Evolutionary conservation across 37 sponge, comb jelly and placozoan genomes (phyloP).

Genomic region (Crambe crambe): DNA sequence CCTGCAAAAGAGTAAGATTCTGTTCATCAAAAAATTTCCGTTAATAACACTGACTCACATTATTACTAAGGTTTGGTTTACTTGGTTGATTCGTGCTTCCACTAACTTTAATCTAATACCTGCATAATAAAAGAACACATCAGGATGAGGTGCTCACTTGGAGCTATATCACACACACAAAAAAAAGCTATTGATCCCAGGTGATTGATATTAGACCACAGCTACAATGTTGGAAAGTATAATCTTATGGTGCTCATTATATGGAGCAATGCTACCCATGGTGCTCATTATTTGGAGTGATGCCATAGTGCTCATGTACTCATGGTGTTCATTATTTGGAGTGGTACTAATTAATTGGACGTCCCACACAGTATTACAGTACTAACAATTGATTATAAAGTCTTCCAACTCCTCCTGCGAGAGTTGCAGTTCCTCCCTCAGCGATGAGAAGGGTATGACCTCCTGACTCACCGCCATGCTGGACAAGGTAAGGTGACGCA

Average conservation of each 20-base stretch:
- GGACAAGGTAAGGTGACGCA: constrained; percentile 64
- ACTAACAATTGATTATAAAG: constrained; percentile 56
- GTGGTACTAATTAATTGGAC: no score
- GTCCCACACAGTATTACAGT: neutral
- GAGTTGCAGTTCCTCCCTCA: constrained; percentile 44
- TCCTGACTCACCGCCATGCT: constrained; percentile 43
- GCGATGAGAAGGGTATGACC: constrained; percentile 38
- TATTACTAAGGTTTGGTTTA: constrained; percentile 43
- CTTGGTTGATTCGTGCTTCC: constrained; percentile 71
- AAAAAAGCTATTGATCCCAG: neutral
- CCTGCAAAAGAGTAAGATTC: constrained; percentile 13
- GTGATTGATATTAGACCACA: neutral
- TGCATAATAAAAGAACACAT: neutral
- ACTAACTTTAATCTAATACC: constrained; percentile 65
- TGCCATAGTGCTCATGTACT: no score
- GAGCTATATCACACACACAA: neutral
- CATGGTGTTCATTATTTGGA: no score
- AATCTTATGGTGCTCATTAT: no score
- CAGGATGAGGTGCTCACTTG: no score
- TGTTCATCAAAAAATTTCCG: neutral
- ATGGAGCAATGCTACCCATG: no score
- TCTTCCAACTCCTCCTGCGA: constrained; percentile 35
- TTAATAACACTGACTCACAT: constrained; percentile 18
- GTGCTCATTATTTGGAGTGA: no score
- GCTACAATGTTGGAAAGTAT: no score